Conservation (phyloP, 2,888 invertebrate species). For the Molorchus minor region DNA sequence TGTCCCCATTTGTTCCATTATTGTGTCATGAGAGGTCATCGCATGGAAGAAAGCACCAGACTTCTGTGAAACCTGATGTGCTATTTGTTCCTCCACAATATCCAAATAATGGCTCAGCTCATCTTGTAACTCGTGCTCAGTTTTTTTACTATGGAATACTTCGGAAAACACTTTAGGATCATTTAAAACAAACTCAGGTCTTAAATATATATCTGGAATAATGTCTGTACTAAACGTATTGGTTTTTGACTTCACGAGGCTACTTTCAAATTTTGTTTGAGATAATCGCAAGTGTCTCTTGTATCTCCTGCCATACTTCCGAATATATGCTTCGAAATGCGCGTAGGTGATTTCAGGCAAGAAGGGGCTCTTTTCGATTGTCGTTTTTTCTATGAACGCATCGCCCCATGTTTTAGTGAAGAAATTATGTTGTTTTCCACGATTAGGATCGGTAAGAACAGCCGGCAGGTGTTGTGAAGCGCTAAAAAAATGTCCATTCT, state of each 20-base stretch:
- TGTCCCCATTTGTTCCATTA: conserved; percentile 92
- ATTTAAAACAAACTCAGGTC: conserved; percentile 80
- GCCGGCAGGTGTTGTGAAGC: conserved; percentile 95
- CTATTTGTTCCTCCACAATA: conserved; percentile 92
- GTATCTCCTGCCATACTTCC: conserved; percentile 76
- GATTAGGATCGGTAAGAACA: conserved; percentile 93
- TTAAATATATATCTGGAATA: conserved; percentile 87
- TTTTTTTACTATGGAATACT: conserved; percentile 75
- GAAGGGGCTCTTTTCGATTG: conserved; percentile 80
- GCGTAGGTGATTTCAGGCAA: conserved; percentile 83
- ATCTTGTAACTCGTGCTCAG: conserved; percentile 81
- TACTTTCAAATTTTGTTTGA: conserved; percentile 48
- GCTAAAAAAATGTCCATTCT: conserved; percentile 87
- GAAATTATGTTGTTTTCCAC: conserved; percentile 90
- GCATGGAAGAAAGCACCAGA: conserved; percentile 98
- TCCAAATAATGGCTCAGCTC: conserved; percentile 94
- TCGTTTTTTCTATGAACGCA: conserved; percentile 84
- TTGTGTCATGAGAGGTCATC: conserved; percentile 97
- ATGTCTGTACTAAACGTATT: conserved; percentile 68
- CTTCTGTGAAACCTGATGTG: conserved; percentile 91
- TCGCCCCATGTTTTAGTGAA: conserved; percentile 99
- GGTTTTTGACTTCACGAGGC: conserved; percentile 52
- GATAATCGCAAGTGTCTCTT: conserved; percentile 69
- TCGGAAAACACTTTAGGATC: conserved; percentile 82
- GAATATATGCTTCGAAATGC: conserved; percentile 89